Conservation (phyloP, 2,888 invertebrate genomes). For the Epinotia demarniana region DNA sequence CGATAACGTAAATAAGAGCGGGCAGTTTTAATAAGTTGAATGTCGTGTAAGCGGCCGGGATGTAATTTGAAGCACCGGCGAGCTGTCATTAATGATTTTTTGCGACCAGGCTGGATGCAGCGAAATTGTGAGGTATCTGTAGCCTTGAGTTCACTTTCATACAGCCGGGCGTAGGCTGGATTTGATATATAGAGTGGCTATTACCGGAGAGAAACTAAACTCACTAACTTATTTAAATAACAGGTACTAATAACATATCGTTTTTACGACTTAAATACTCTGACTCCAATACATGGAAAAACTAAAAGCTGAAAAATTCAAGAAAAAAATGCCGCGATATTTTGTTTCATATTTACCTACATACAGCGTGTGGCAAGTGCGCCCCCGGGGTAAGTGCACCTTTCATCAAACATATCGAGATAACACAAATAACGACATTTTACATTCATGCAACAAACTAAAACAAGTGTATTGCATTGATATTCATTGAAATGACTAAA, state of each 20-base stretch:
- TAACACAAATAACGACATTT: too few relatives aligned
- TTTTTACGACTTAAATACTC: too few relatives aligned
- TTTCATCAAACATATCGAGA: too few relatives aligned
- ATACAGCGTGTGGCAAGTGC: too few relatives aligned
- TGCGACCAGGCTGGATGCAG: slow-evolving; percentile 59
- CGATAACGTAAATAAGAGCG: slow-evolving; percentile 33
- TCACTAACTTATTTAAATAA: background rate
- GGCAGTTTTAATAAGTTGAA: slow-evolving; percentile 23
- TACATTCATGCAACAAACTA: too few relatives aligned
- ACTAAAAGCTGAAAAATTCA: too few relatives aligned
- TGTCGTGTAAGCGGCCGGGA: slow-evolving; percentile 16
- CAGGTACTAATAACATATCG: background rate
- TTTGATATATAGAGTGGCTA: slow-evolving; percentile 56
- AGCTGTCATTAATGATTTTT: slow-evolving; percentile 57
- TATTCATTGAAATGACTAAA: too few relatives aligned
- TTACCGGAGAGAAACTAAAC: slow-evolving; percentile 36
- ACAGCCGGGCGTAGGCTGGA: slow-evolving; percentile 61
- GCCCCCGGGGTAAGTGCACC: too few relatives aligned
- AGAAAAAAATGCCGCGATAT: too few relatives aligned
- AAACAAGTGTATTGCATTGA: too few relatives aligned
- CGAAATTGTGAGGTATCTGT: slow-evolving; percentile 74
- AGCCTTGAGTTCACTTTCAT: slow-evolving; percentile 75
- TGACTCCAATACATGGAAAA: too few relatives aligned
- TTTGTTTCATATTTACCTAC: too few relatives aligned
- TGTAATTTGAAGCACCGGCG: slow-evolving; percentile 34